Percentiles rank a stretch among this genome's conserved stretches.
Conservation (phyloP, 2,888 invertebrate genomes). For the Pristionchus mayeri region DNA sequence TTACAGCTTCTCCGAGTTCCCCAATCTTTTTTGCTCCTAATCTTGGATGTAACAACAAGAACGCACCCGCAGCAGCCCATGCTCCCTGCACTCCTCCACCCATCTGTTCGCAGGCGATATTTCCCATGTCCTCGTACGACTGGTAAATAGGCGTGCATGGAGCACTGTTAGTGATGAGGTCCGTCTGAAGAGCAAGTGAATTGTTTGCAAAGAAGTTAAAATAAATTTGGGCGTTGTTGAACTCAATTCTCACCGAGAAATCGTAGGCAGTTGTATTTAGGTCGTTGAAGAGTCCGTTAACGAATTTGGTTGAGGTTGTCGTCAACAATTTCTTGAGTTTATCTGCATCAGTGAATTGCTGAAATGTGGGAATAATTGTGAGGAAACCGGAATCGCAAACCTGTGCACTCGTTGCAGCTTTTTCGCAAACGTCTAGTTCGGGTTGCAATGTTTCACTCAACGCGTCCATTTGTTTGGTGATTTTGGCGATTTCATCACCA, state of each 20-base stretch:
- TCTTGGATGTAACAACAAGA: too few relatives aligned
- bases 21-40: too few relatives aligned
- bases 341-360: neutral
- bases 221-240: neutral
- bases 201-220: neutral
- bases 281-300: neutral
- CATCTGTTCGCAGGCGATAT: neutral
- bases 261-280: neutral
- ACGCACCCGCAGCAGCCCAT: slow-evolving; percentile 41
- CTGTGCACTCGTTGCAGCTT: neutral
- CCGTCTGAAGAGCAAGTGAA: neutral
- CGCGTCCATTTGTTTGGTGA: neutral
- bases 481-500: neutral
- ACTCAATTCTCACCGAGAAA: neutral
- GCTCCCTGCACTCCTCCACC: slow-evolving; percentile 8
- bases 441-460: neutral
- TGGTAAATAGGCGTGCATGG: slow-evolving; percentile 6
- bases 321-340: neutral
- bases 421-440: neutral
- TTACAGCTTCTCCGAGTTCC: too few relatives aligned
- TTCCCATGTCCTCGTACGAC: slow-evolving; percentile 18
- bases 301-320: neutral
- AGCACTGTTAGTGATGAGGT: neutral
- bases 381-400: neutral
- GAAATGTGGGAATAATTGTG: neutral